These are phyloP conservation scores for Marmota flaviventris DNA, from an alignment of 2,113 vertebrate genomes.

Conservation along the genomic window DNA sequence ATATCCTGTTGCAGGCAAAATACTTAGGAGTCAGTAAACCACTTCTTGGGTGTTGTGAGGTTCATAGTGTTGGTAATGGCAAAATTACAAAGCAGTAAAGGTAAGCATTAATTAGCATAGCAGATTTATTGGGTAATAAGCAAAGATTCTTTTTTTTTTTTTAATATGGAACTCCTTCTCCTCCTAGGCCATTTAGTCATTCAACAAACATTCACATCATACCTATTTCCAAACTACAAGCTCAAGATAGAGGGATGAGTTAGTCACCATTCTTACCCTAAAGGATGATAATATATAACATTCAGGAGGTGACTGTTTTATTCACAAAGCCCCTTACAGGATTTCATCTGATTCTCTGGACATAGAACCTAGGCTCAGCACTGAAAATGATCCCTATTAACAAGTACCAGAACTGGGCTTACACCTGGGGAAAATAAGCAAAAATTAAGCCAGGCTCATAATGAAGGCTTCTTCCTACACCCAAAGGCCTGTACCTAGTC, in stretches of 20 bases:
- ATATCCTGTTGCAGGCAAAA: constrained; percentile 22
- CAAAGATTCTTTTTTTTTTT: constrained; percentile 6
- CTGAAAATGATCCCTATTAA: not conserved
- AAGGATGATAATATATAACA: constrained; percentile 12
- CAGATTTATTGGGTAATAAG: constrained; percentile 51
- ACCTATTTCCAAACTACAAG: constrained; percentile 43
- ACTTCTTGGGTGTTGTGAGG: not conserved
- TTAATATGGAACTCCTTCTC: constrained; percentile 35
- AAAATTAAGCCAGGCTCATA: constrained; percentile 6
- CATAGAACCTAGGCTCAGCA: constrained; percentile 44
- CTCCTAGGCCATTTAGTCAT: constrained; percentile 57
- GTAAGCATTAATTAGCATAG: constrained; percentile 50
- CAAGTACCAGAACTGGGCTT: constrained; percentile 28
- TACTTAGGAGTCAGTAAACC: constrained; percentile 14
- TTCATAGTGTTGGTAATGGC: not conserved
- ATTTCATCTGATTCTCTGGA: constrained; percentile 33
- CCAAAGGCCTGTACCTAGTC: not conserved
- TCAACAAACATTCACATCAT: constrained; percentile 40
- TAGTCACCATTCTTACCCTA: constrained; percentile 8
- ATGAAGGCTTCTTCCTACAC: not conserved
- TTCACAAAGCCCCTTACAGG: not conserved
- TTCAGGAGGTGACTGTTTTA: not conserved
- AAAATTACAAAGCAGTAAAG: constrained; percentile 14
- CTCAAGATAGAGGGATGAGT: constrained; percentile 19
- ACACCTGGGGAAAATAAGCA: not conserved